Evolutionary conservation across 1,140 invertebrate species (phyloP), one percentile per base, ranked within the genome.

Genomic region (Berghia stephanieae): DNA sequence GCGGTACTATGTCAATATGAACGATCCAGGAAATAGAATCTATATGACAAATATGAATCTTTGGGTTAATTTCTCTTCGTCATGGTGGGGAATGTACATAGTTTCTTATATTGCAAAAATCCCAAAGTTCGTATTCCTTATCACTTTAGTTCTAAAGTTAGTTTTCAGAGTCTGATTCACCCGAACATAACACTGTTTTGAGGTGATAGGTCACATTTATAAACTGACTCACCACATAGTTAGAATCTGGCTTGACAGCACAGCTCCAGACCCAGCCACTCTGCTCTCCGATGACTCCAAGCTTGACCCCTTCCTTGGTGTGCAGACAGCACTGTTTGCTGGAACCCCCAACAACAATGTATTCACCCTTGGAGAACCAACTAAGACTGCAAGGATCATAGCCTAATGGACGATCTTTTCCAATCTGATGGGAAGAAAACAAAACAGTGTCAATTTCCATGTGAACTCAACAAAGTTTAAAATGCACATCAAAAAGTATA

Each of bases 201-300:
- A n/a, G n/a, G n/a, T n/a, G n/a, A n/a, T n/a, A n/a, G n/a, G n/a
- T n/a, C 36, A 70, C 18, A 3, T n/a, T 18, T 18, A 34, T 6
- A 67, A 70, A 55, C 34, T 24, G 36, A 83, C 91, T 91, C 89
- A 94, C 94, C 85, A 95, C 91, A 86, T 92, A 93, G 79, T 93
- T 93, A 8, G 93, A 92, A 82, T 92, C 92, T 0, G 94, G 94
- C 90, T 94, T 93, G 52, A 94, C 89, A 5, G 93, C 93, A 85
- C 93, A 94, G 78, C 93, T 93, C 95, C 96, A 97, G 27, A 96
- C 92, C 96, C 96, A 98, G 0, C 94, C 94, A 21, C 93, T 91
- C 83, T 94, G 94, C 73, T 92, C 91, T 21, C 93, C 93, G 57
- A 97, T 90, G 31, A 90, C 91, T 0, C 93, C 93, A 16, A 97